Base-by-base conservation (phyloP, 1,140 invertebrate genomes). In the Venustaconcha ellipsiformis region DNA sequence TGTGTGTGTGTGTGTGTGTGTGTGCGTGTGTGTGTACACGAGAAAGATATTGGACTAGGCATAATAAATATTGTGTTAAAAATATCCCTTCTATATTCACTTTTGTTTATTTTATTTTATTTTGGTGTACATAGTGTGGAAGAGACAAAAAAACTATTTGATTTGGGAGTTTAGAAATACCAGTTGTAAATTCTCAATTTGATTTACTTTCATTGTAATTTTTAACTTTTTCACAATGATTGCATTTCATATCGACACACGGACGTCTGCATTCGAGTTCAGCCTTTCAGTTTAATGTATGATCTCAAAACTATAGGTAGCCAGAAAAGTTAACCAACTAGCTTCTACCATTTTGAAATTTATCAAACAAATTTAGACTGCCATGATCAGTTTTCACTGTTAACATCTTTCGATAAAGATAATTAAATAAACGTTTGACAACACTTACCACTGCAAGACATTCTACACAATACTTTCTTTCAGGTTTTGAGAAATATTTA, bases 401-500 rank as follows among this genome's bases (percentile, higher is more conserved):
- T 15, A 87, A 73, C 23, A 69, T n/a, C 64, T 70, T 23, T 4
- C 84, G 79, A 74, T 77, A 80, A 6, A 85, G 59, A 57, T 82
- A 84, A 18, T 71, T 70, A 20, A 78, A 63, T 66, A 84, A 83
- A n/a, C 76, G 23, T 65, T 78, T 76, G 15, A 81, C 57, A 20
- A 65, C 75, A 55, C 30, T 20, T n/a, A 84, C 70, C 13, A 82
- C 78, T 12, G 82, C 82, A n/a, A 83, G 73, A 6, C 84, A 66
- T 72, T 86, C 82, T 71, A 77, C 81, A n/a, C 79, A 26, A 14
- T 82, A 83, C 1, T 72, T 73, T 72, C 83, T 85, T 80, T 93
- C 93, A 30, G 15, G 90, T 89, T 76, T 84, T 78, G 82, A 93
- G 90, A n/a, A 89, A 79, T 26, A 55, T 71, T 57, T 76, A 80